Evolutionary conservation across 2,888 invertebrate genomes (phyloP), one percentile per base, ranked within the genome.

Genomic region (Opisthograptis luteolata): DNA sequence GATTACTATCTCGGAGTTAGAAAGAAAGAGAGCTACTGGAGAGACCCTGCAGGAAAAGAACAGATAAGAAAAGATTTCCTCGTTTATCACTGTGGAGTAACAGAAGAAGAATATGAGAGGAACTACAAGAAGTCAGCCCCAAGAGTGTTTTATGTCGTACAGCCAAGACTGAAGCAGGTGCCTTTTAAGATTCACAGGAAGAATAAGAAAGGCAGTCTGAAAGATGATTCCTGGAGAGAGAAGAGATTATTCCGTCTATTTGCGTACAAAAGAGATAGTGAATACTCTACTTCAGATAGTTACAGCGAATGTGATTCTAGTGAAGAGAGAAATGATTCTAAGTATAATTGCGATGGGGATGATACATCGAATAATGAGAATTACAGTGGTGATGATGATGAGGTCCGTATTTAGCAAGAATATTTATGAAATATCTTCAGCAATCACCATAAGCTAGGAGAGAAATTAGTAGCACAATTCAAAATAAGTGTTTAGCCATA

Each of bases 251-350:
- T 89, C 25, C 88, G 82, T 66, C 55, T 90, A 9, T 90, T 90
- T 44, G 68, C 76, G 0, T 77, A 79, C 24, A 81, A 72, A 65
- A 73, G 79, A 49, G 86, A 87, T 12, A 87, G 84, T 55, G 87
- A 85, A 46, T 73, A 76, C 42, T 80, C 87, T 0, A 84, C 86
- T 0, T 87, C 89, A 1, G 88, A 89, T 53, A 89, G 89, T 62
- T 90, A 89, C 62, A 90, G 90, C 48, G 89, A 89, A 60, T 88
- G 84, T 48, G 89, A 89, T 35, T 83, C 85, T 1, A 78, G 74
- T 50, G 81, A 71, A 19, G 69, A 70, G 2, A 49, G 53, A 1
- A 46, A 39, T 28, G 36, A 32, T 28, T 42, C 37, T 39, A 20
- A n/a, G n/a, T n/a, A n/a, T n/a, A n/a, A 56, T 41, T 56, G 43